These are phyloP conservation scores for Papilio polyxenes DNA, from an alignment of 1,140 invertebrate genomes.

Conservation along the genomic window DNA sequence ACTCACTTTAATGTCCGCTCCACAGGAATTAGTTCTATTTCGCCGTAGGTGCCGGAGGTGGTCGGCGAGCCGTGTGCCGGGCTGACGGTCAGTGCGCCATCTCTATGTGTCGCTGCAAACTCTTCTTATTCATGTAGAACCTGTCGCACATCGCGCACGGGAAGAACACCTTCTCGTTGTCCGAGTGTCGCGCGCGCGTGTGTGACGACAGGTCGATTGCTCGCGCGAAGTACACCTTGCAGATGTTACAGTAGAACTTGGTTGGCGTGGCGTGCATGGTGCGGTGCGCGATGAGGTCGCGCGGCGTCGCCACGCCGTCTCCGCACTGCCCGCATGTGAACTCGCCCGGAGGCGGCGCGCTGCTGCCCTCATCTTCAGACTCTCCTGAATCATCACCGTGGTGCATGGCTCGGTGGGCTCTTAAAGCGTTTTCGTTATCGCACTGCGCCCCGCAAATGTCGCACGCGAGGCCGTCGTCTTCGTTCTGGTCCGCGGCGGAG, in stretches of 20 bases:
- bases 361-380: constrained; percentile 63
- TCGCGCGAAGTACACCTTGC: constrained; percentile 80
- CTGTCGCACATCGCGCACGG: constrained; percentile 79
- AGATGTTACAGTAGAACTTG: constrained; percentile 81
- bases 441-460: constrained; percentile 69
- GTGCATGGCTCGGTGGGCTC: constrained; percentile 57
- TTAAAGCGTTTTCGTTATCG: constrained; percentile 54
- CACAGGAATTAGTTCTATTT: not conserved
- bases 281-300: constrained; percentile 75
- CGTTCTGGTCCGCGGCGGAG: constrained; percentile 47
- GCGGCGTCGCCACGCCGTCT: constrained; percentile 73
- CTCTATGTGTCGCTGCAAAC: constrained; percentile 78
- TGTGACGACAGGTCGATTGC: constrained; percentile 81
- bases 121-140: constrained; percentile 80
- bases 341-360: constrained; percentile 56
- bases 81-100: constrained; percentile 68
- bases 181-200: constrained; percentile 78
- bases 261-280: constrained; percentile 74
- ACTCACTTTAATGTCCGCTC: not conserved
- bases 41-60: not conserved
- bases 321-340: constrained; percentile 78
- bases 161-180: constrained; percentile 77
- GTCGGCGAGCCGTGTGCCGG: not conserved
- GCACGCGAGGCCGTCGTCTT: constrained; percentile 60
- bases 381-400: constrained; percentile 67